These are phyloP conservation scores for Lasioglossum calceatum DNA, from an alignment of 2,888 invertebrate species.

Conservation along the genomic window DNA sequence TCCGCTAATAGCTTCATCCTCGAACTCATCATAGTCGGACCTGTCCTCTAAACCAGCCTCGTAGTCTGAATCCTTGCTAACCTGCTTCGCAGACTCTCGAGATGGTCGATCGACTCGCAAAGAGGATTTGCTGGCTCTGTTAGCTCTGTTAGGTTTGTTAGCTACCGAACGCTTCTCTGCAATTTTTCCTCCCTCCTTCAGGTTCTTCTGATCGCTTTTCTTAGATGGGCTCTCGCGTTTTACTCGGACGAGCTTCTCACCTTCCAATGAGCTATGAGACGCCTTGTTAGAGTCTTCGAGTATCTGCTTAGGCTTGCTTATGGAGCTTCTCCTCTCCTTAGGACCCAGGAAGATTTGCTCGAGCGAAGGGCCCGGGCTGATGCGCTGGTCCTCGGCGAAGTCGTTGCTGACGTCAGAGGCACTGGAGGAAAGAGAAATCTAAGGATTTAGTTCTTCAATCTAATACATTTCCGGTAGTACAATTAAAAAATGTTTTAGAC, in stretches of 20 bases:
- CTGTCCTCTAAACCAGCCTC: constrained; percentile 22
- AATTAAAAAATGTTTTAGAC: too few relatives aligned
- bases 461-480: too few relatives aligned
- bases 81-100: neutral
- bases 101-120: constrained; percentile 2
- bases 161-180: constrained; percentile 19
- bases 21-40: constrained; percentile 31
- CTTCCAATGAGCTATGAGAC: neutral
- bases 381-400: constrained; percentile 21
- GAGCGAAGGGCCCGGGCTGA: constrained; percentile 22
- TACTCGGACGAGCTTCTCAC: neutral
- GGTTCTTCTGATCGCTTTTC: neutral
- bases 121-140: neutral
- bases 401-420: neutral
- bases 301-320: neutral
- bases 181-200: neutral
- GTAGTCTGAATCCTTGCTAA: constrained; percentile 54
- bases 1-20: neutral
- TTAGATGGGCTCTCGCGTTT: constrained; percentile 13
- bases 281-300: neutral
- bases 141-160: neutral
- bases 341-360: constrained; percentile 36
- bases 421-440: neutral
- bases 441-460: too few relatives aligned
- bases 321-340: constrained; percentile 1